Conservation (phyloP, 2,888 invertebrate species). For the Pachliopta kotzebuea region DNA sequence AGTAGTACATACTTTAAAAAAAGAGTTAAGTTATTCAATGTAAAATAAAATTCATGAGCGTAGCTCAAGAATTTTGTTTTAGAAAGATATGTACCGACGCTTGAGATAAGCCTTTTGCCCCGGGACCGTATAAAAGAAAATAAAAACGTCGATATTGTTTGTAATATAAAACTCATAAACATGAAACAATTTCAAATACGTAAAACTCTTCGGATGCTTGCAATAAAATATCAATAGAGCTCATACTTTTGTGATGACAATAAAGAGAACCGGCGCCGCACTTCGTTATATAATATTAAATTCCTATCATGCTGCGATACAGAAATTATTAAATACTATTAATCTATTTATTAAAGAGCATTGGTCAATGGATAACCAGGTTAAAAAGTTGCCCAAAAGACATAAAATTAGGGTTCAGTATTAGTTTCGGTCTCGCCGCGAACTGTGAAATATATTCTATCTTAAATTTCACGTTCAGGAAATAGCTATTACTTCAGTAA, state of each 20-base stretch:
- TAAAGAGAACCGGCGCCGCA: slow-evolving; percentile 12
- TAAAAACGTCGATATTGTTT: background rate
- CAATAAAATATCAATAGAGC: slow-evolving; percentile 19
- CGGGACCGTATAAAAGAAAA: background rate
- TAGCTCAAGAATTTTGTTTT: background rate
- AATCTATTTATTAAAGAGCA: no score
- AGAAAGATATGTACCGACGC: background rate
- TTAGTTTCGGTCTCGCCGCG: no score
- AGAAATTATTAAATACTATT: background rate
- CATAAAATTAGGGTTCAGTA: no score
- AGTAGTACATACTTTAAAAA: no score
- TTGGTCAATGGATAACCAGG: no score
- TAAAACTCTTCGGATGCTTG: slow-evolving; percentile 15
- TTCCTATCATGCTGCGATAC: background rate
- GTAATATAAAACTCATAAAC: slow-evolving; percentile 7
- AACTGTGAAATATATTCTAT: no score
- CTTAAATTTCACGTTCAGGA: no score
- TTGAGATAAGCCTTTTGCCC: background rate
- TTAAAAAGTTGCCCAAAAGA: no score
- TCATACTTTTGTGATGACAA: slow-evolving; percentile 21
- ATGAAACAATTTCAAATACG: slow-evolving; percentile 21
- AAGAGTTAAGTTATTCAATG: no score
- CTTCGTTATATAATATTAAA: slow-evolving; percentile 15
- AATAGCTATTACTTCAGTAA: no score
- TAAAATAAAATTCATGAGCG: no score